Evolutionary conservation across 2,113 vertebrate species (phyloP).

Genomic region (Rhea americana): DNA sequence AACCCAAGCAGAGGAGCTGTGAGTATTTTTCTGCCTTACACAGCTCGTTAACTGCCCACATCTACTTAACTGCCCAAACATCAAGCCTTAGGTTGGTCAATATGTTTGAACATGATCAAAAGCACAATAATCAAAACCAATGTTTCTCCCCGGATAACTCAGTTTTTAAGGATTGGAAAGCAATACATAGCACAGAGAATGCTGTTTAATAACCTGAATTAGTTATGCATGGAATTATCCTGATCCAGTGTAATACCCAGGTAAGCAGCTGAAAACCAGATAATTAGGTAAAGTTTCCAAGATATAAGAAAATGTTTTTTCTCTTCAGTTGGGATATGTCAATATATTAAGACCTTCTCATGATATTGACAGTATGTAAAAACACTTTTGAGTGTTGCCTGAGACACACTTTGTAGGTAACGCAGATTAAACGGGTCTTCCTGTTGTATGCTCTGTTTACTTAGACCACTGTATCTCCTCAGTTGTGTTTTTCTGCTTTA

Average conservation of each 20-base stretch:
- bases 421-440: neutral
- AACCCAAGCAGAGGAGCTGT: neutral
- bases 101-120: neutral
- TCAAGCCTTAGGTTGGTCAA: neutral
- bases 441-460: accelerated
- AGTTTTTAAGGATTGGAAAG: neutral
- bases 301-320: constrained; percentile 18
- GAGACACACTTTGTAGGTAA: neutral
- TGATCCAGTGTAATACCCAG: constrained; percentile 13
- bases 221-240: neutral
- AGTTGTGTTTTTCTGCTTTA: neutral
- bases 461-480: neutral
- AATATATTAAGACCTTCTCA: neutral
- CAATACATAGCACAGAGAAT: neutral
- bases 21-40: neutral
- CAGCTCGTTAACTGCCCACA: neutral
- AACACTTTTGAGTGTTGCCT: neutral
- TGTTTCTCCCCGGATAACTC: neutral
- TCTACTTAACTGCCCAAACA: neutral
- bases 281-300: neutral
- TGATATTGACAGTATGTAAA: neutral
- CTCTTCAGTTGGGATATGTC: neutral
- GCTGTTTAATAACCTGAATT: neutral
- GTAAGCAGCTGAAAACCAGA: constrained; percentile 36
- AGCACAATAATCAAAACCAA: neutral